Conservation (phyloP, 2,113 vertebrate genomes). For the Mola mola region DNA sequence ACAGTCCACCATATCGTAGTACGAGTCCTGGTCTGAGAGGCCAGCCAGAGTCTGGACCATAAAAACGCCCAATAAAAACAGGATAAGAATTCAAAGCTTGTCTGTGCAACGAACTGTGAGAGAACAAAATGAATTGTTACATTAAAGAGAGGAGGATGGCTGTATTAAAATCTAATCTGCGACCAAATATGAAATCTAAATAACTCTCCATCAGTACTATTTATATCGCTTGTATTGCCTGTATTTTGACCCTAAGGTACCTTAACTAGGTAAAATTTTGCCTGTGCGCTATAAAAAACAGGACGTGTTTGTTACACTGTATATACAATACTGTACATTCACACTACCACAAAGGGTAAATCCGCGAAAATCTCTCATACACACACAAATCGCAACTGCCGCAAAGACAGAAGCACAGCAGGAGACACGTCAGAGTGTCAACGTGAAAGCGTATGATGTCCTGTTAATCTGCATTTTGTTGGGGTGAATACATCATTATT, state of each 20-base stretch:
- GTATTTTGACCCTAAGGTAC: neutral
- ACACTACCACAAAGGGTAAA: neutral
- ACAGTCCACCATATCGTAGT: slow-evolving; percentile 95
- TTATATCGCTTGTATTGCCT: neutral
- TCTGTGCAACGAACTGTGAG: neutral
- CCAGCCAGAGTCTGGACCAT: slow-evolving; percentile 87
- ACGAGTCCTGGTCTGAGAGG: slow-evolving; percentile 95
- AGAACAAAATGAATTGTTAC: neutral
- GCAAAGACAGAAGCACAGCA: too few relatives aligned
- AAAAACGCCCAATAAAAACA: slow-evolving; percentile 4
- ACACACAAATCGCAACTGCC: too few relatives aligned
- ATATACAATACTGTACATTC: neutral
- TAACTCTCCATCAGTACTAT: neutral
- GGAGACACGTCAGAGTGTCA: too few relatives aligned
- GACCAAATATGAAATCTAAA: neutral
- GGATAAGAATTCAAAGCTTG: neutral
- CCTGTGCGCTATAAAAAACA: neutral
- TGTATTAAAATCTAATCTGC: slow-evolving; percentile 1
- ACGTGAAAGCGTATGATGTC: too few relatives aligned
- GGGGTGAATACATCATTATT: too few relatives aligned
- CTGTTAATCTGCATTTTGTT: too few relatives aligned
- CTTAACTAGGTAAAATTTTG: neutral
- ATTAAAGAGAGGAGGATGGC: neutral
- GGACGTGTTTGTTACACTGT: too few relatives aligned
- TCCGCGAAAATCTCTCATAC: too few relatives aligned